Evolutionary conservation across 2,797 vertebrate genomes (phyloP), one percentile per base, ranked within the genome.

Genomic region (Xenops minutus): DNA sequence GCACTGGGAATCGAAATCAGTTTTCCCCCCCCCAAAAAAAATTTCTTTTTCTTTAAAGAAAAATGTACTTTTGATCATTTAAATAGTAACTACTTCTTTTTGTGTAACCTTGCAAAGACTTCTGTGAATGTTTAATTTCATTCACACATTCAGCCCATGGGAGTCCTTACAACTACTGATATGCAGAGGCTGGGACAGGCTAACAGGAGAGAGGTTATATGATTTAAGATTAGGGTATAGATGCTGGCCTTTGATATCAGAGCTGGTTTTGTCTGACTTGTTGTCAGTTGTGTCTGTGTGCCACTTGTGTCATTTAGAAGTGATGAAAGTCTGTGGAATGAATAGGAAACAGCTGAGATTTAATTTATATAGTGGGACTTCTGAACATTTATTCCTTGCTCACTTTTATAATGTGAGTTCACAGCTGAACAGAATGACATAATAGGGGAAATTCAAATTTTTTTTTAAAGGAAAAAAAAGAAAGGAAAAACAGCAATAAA

Each of bases 371-470:
- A 75, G 96, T 85, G 69, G 23, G 55, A 67, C 69, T 91, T 94
- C 39, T 95, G 91, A 96, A 89, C 46, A 22, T 62, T 72, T 72
- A 79, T 88, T 9, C 54, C 18, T 85, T 81, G 51, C 43, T 93
- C 32, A 12, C 64, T 66, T 34, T 80, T 81, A 89, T 89, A 89
- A 92, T 90, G 63, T 58, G 55, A 94, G 76, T 91, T 87, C 39
- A 46, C 36, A 93, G 55, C 82, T 73, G 80, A 82, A 84, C 34
- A 92, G 72, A 97, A 74, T 96, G 95, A 96, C 92, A 94, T 88
- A 89, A 92, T 62, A 95, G 72, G 64, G 59, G 68, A 96, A 95
- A 95, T 83, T 79, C 61, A 95, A 75, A 11, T 76, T 27, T 73
- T 84, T 79, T 94, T 94, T 75, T 14, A 78, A 61, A 58, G 30